Base-by-base conservation (phyloP, 2,797 vertebrate genomes). In the Neoniphon sammara region DNA sequence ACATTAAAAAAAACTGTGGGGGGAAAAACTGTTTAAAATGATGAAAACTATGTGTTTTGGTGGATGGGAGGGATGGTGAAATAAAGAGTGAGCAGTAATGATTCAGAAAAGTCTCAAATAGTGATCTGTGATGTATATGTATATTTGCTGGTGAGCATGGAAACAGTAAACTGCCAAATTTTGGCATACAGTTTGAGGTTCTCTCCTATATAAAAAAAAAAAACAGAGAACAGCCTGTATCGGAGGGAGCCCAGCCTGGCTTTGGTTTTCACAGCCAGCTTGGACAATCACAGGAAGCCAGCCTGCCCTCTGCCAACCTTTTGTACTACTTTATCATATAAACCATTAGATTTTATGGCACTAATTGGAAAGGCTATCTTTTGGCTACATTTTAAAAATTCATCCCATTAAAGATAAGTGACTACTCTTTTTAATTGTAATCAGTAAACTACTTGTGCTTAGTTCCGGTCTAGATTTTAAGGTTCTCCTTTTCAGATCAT, bases 391-490 rank as follows among this genome's bases (percentile, higher is more conserved):
- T 80, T 71, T 55, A 71, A 76, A 79, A 81, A 62, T 39, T 9
- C 15, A 66, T 30, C 15, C 56, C 11, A 67, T 77, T 62, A 74
- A 88, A 75, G 56, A 77, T 58, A 54, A 78, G 4, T 27, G n/a
- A 73, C 76, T 62, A 47, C 11, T 59, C 80, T 85, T 85, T 85
- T n/a, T 73, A 81, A 80, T 71, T 74, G 39, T 61, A 81, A 88
- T 85, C 80, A 81, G 46, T 78, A 73, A 73, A 59, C 66, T 81
- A 69, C 4, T 47, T 66, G 50, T 30, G 70, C 77, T 79, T 56
- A 52, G 20, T 55, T 73, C 74, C 81, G 77, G 58, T 77, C 83
- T 75, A 61, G 63, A 75, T 75, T 67, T 64, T 66, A 72, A 72
- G 52, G 14, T 73, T 73, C 25, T 39, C 77, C 34, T 61, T 78